A percentile compares a stretch with the other conserved stretches of the same genome.
These are phyloP conservation scores for Clarias magur DNA, from an alignment of 2,113 vertebrate genomes.

Conservation along the genomic window DNA sequence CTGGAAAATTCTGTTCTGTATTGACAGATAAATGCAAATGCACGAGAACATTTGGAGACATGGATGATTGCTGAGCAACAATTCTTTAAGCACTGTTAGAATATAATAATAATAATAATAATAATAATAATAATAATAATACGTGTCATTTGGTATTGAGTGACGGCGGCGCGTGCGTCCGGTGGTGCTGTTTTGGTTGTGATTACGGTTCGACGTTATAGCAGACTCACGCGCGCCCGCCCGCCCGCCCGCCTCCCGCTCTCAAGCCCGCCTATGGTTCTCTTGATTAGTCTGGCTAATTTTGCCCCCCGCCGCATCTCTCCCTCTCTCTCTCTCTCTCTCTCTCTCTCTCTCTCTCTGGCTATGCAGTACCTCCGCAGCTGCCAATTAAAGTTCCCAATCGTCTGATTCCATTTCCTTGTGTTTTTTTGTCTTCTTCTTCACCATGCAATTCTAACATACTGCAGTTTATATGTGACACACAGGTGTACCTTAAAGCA, in stretches of 20 bases:
- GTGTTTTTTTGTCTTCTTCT: slow-evolving; percentile 12
- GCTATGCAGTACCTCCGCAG: slow-evolving; percentile 36
- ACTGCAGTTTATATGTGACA: too few relatives aligned
- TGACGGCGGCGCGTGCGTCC: slow-evolving; percentile 22
- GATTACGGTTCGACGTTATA: slow-evolving; percentile 43
- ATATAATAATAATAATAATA: background rate
- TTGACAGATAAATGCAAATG: background rate
- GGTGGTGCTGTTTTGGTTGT: slow-evolving; percentile 39
- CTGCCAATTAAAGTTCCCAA: slow-evolving; percentile 39
- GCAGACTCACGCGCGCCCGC: slow-evolving; percentile 26
- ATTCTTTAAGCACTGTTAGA: slow-evolving; percentile 3
- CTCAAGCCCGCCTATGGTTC: slow-evolving; percentile 49
- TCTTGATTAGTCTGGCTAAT: slow-evolving; percentile 53
- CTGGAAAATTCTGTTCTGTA: background rate
- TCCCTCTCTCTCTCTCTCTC: background rate
- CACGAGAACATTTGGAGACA: background rate
- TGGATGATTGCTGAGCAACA: slow-evolving; percentile 11
- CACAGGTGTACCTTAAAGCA: background rate
- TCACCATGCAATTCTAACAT: background rate
- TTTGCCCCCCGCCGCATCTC: slow-evolving; percentile 45
- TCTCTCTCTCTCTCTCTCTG: background rate
- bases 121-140: too few relatives aligned
- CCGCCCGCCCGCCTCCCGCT: slow-evolving; percentile 7
- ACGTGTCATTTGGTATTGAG: background rate
- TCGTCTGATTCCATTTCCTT: slow-evolving; percentile 18